Evolutionary conservation across 2,888 invertebrate genomes (phyloP), one percentile per base, ranked within the genome.

Genomic region (Dynastes grantii): DNA sequence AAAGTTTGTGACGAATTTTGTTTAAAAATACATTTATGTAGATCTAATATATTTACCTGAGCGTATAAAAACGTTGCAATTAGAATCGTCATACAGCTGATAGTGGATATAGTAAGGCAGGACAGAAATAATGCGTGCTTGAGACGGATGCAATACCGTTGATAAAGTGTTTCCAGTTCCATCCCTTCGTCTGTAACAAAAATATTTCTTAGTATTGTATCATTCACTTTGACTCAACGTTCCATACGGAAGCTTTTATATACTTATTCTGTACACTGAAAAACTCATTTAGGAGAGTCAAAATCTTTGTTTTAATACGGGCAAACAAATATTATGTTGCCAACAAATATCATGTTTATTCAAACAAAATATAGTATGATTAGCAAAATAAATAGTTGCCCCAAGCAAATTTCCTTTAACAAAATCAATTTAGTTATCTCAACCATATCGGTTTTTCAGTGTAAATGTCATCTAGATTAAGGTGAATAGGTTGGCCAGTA

Each of bases 41-140:
- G n/a, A 6, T 53, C 4, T 58, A 22, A 58, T n/a, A 65, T 32
- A 63, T 63, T 91, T 87, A 94, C 94, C 87, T 90, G 88, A 37
- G 90, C 89, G 84, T 92, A 91, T 9, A 91, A 87, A 64, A 91
- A 86, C 13, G 92, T 90, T 37, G 93, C 91, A 80, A 92, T 90
- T 67, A 95, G 90, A 9, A 94, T 90, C 27, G 91, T 90, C 2
- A 92, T 85, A 81, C 92, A 91, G 81, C 93, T 92, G 53, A 92
- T 85, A 8, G 93, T 88, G 6, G 94, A 92, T 76, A 95, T 92
- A 77, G 92, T 91, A 4, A 95, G 90, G 53, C 94, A 93, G 0
- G 94, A 93, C 81, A 94, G 92, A 87, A 95, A 95, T 63, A 96
- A 91, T 0, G 95, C 93, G 82, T 94, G 94, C 83, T 95, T 95